Percentiles rank a stretch among this genome's conserved stretches.
These are phyloP conservation scores for Caenorhabditis sp. DNA, from an alignment of 2,888 invertebrate species.

Conservation along the genomic window DNA sequence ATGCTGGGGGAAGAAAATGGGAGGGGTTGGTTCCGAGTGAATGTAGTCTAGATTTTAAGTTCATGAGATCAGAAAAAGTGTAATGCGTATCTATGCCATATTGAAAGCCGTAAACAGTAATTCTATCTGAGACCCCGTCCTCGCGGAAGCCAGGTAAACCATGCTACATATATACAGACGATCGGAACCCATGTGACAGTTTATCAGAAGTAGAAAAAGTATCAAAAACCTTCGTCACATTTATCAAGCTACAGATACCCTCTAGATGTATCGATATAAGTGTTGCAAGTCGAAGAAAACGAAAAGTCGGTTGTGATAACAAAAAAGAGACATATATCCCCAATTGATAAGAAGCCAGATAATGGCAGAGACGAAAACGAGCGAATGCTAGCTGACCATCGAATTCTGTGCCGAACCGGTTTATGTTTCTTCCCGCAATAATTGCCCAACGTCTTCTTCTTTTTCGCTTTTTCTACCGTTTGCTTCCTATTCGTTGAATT, in stretches of 20 bases:
- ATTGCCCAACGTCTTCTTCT: conserved; percentile 43
- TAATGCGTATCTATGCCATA: not conserved
- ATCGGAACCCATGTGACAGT: not conserved
- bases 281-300: conserved; percentile 38
- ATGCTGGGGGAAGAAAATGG: not conserved
- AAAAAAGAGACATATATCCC: conserved; percentile 13
- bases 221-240: not conserved
- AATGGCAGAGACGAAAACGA: conserved; percentile 16
- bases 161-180: not conserved
- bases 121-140: not conserved
- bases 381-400: conserved; percentile 34
- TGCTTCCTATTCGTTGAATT: conserved; percentile 6
- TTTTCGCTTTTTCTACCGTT: conserved; percentile 7
- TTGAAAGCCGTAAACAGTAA: not conserved
- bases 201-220: not conserved
- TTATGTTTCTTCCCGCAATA: conserved; percentile 7
- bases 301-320: conserved; percentile 33
- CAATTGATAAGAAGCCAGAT: conserved; percentile 44
- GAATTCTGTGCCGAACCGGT: conserved; percentile 4
- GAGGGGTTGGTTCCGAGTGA: conserved; percentile 15
- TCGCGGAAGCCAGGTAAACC: too few relatives aligned
- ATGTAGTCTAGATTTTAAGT: conserved; percentile 36
- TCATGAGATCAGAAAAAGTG: conserved; percentile 18
- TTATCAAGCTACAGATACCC: conserved; percentile 26
- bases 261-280: conserved; percentile 13